These are phyloP conservation scores for Lates japonicus DNA, from an alignment of 2,797 vertebrate genomes.

Conservation along the genomic window DNA sequence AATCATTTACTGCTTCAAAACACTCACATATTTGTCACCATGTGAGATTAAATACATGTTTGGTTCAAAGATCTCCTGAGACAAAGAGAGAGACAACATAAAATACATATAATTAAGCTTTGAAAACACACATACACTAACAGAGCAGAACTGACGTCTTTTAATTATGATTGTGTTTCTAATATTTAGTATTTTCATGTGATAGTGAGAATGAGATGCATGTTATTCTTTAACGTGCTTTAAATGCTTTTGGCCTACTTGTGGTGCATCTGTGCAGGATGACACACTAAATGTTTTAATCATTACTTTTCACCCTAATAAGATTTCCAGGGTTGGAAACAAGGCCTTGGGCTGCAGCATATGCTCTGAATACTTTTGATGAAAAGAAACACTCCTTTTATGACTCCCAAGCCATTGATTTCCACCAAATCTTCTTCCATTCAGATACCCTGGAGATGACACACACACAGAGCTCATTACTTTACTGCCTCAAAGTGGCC, in stretches of 20 bases:
- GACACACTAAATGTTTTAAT: constrained; percentile 26
- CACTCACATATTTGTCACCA: neutral
- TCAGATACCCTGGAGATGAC: constrained; percentile 27
- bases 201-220: neutral
- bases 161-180: neutral
- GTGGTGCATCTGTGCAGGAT: constrained; percentile 15
- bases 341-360: constrained; percentile 51
- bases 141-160: neutral
- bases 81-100: constrained; percentile 17
- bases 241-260: neutral
- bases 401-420: constrained; percentile 62
- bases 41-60: constrained; percentile 5
- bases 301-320: constrained; percentile 16
- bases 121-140: constrained; percentile 5
- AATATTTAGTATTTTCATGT: neutral
- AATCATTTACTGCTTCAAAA: neutral
- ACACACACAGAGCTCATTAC: neutral
- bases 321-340: neutral
- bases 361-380: constrained; percentile 43
- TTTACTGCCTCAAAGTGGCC: constrained; percentile 17
- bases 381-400: constrained; percentile 56
- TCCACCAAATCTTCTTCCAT: constrained; percentile 19
- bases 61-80: constrained; percentile 27
- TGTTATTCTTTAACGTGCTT: neutral
- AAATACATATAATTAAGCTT: constrained; percentile 25